Percentiles rank a stretch among this genome's conserved stretches.
phyloP scores from a whole-genome alignment of 2,797 vertebrate genomes.

The Ibycter americanus region DNA sequence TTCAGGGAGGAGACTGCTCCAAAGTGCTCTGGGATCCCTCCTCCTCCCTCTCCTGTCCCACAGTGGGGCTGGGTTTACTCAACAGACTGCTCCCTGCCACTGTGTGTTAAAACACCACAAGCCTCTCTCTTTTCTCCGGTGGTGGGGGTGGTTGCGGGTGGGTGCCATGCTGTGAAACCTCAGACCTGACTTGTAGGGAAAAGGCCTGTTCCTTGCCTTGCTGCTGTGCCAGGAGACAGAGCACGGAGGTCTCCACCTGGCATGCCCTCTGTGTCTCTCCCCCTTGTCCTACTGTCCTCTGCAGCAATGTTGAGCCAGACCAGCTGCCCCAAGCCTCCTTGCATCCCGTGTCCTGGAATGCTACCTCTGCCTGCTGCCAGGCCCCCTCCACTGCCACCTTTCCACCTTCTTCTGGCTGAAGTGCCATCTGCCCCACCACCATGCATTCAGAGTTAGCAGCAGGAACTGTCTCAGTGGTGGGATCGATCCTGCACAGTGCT shows the following conservation, averaged over 20 bases:
- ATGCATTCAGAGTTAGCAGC: not conserved
- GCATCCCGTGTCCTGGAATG: not conserved
- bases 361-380: not conserved
- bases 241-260: not conserved
- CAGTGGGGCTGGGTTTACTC: not conserved
- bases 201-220: not conserved
- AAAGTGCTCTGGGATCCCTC: not conserved
- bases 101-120: not conserved
- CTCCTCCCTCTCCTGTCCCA: not conserved
- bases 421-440: not conserved
- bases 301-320: not conserved
- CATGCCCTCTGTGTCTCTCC: not conserved
- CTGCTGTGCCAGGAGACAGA: not conserved
- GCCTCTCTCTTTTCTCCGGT: not conserved
- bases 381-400: not conserved
- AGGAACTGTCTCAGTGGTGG: not conserved
- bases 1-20: not conserved
- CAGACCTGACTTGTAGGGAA: not conserved
- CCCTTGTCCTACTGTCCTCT: not conserved
- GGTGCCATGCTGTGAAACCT: not conserved
- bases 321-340: not conserved
- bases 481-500: not conserved
- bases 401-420: not conserved
- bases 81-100: not conserved
- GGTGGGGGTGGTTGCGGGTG: accelerated